Evolutionary conservation across 2,888 invertebrate species (phyloP).

Genomic region (Scelioninae gen. 1): DNA sequence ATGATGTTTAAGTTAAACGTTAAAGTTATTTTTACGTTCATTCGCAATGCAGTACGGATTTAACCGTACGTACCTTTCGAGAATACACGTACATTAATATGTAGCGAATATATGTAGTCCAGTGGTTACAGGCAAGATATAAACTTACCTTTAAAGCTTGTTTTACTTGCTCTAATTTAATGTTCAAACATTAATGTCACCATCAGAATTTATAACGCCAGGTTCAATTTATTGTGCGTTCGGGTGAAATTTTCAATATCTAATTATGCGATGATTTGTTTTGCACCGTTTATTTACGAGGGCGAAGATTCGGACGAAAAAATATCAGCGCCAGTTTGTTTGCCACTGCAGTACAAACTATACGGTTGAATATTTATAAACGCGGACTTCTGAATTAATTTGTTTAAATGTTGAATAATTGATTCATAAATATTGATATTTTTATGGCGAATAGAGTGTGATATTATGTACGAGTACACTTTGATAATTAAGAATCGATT

Average conservation of each 20-base stretch:
- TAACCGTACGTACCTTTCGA: conserved; percentile 72
- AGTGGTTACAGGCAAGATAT: conserved; percentile 64
- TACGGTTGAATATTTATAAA: too few relatives aligned
- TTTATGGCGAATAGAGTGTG: neutral
- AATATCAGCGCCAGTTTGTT: conserved; percentile 5
- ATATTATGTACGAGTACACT: too few relatives aligned
- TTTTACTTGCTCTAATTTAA: conserved; percentile 68
- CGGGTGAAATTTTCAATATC: conserved; percentile 50
- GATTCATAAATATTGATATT: conserved; percentile 1
- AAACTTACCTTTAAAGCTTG: conserved; percentile 67
- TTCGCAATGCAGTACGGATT: conserved; percentile 72
- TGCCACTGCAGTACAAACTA: neutral
- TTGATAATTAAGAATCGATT: too few relatives aligned
- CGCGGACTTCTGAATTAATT: conserved; percentile 6
- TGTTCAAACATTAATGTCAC: conserved; percentile 63
- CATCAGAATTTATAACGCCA: conserved; percentile 40
- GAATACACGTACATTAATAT: conserved; percentile 70
- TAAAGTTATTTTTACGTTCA: conserved; percentile 73
- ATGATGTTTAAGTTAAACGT: conserved; percentile 54
- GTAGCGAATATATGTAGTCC: conserved; percentile 55
- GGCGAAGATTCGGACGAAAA: conserved; percentile 11
- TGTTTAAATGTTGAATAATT: conserved; percentile 24
- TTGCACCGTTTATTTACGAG: conserved; percentile 25
- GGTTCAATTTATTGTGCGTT: conserved; percentile 62
- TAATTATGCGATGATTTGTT: conserved; percentile 57